phyloP scores from a whole-genome alignment of 92 coral and sea anemone species.

The Paramuricea clavata region DNA sequence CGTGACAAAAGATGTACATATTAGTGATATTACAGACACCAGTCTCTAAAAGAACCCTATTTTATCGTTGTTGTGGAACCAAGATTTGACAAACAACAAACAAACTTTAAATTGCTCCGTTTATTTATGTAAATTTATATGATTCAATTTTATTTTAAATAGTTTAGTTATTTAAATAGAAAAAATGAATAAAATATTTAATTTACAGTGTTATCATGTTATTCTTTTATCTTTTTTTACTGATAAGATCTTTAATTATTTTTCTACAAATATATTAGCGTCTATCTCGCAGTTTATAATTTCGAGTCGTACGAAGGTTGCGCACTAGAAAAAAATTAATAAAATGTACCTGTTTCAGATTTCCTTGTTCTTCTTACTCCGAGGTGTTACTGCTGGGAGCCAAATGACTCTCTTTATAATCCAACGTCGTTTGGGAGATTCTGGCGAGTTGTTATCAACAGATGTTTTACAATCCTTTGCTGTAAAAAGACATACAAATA shows the following conservation, averaged over 20 bases:
- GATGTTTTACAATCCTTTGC: constrained; percentile 33
- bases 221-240: neutral
- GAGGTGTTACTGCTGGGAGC: neutral
- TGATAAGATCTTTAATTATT: too few species aligned
- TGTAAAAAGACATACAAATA: neutral
- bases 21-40: neutral
- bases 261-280: too few species aligned
- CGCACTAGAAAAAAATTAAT: neutral
- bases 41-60: neutral
- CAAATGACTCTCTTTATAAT: neutral
- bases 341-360: neutral
- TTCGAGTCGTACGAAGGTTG: too few species aligned
- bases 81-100: neutral
- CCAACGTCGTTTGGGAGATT: constrained; percentile 27
- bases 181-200: neutral
- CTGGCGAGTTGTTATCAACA: neutral
- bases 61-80: too few species aligned
- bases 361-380: neutral
- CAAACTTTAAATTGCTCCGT: neutral
- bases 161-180: neutral
- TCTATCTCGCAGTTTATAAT: too few species aligned
- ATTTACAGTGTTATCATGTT: neutral
- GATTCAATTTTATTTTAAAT: neutral
- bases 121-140: constrained; percentile 1
- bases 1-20: neutral